Base-by-base conservation (phyloP, 2,888 invertebrate genomes). In the Nysson spinosus region DNA sequence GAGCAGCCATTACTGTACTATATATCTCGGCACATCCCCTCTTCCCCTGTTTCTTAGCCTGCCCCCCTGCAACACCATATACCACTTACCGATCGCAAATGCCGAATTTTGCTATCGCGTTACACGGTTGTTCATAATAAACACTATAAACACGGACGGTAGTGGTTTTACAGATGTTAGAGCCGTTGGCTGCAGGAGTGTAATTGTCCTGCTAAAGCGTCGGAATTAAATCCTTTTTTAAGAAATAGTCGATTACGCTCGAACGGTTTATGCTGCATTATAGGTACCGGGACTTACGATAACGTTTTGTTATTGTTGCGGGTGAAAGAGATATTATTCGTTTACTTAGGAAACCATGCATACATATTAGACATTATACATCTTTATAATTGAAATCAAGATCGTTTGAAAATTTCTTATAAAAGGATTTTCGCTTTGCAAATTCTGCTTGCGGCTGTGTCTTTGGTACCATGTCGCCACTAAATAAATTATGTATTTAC, bases 41-140 rank as follows among this genome's bases (percentile, higher is more conserved):
- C 64, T 75, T 66, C 74, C 75, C 72, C 72, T 68, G 78, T 81
- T 82, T 85, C 78, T 84, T 81, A 83, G 83, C 77, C 75, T 72
- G 72, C 73, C 72, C 73, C 72, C 70, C 75, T 72, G 65, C 78
- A 74, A n/a, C n/a, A 69, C 77, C 76, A 73, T 67, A 74, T 69
- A 64, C 60, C 78, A 72, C 69, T 68, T 66, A 69, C 69, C 55
- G 67, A 68, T 64, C 67, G 50, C 56, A 73, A 63, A 58, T 42
- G 63, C 70, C 69, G 66, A 75, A 70, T 72, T 63, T 58, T 76
- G 66, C 78, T 72, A 65, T 79, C 68, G 67, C 74, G 70, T 71
- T 78, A 70, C 46, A 79, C 67, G 70, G 61, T 72, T 78, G 71
- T 80, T 81, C 71, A 76, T 75, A 70, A 80, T 78, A 79, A 78